These are phyloP conservation scores for Leucoraja ocellata DNA, from an alignment of 2,797 vertebrate genomes.

Conservation along the genomic window DNA sequence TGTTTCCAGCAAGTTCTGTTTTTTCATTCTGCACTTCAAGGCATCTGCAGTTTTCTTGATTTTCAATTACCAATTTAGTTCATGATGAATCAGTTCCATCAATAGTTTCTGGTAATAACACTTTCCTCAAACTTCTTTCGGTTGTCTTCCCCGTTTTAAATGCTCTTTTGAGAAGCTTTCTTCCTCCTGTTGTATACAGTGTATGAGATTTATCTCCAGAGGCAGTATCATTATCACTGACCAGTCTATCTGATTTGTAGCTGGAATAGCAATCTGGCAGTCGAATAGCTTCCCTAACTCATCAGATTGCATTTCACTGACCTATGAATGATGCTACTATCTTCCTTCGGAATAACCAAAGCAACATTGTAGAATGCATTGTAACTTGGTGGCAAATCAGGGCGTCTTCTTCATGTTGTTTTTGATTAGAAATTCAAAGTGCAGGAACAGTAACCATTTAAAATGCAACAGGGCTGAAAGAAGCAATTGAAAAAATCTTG, in stretches of 20 bases:
- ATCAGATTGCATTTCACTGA: constrained; percentile 25
- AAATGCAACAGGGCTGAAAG: constrained; percentile 1
- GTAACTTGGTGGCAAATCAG: background rate
- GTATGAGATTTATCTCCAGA: constrained; percentile 21
- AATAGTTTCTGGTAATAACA: background rate
- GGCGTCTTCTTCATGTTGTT: background rate
- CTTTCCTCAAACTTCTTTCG: background rate
- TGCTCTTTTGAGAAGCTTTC: background rate
- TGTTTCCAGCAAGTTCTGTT: too few relatives aligned
- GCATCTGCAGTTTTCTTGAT: too few relatives aligned
- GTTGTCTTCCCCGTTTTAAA: background rate
- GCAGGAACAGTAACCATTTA: background rate
- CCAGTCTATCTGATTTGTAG: constrained; percentile 15
- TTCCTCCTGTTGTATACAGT: background rate
- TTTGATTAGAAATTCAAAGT: constrained; percentile 7
- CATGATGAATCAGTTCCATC: too few relatives aligned
- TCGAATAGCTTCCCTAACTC: background rate
- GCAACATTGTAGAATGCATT: background rate
- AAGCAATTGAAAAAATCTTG: constrained; percentile 10
- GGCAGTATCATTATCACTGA: constrained; percentile 26
- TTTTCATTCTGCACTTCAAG: too few relatives aligned
- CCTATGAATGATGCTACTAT: constrained; percentile 5
- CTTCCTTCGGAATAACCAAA: background rate
- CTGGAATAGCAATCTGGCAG: constrained; percentile 23
- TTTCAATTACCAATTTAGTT: too few relatives aligned